phyloP scores from a whole-genome alignment of 1,140 invertebrate species.

The Pinna nobilis region DNA sequence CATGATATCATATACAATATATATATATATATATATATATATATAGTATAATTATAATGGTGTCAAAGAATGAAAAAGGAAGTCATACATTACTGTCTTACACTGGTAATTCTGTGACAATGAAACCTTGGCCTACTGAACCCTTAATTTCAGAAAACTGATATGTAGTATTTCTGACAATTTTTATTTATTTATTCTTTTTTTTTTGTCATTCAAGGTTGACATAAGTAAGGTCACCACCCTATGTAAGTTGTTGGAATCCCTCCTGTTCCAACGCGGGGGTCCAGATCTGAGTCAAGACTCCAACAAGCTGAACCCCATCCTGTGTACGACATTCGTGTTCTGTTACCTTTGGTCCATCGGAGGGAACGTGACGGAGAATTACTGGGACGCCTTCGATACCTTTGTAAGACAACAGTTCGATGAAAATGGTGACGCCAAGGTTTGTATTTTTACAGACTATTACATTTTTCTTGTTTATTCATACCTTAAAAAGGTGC shows the following conservation, averaged over 20 bases:
- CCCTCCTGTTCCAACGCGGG: slow-evolving; percentile 78
- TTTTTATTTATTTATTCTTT: too few species aligned
- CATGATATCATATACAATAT: too few species aligned
- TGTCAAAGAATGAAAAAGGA: too few species aligned
- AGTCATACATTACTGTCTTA: too few species aligned
- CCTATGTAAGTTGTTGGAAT: slow-evolving; percentile 84
- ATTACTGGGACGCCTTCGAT: slow-evolving; percentile 82
- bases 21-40: too few species aligned
- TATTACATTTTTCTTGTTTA: neutral
- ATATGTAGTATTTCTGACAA: too few species aligned
- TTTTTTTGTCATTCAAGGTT: slow-evolving; percentile 78
- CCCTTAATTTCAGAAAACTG: too few species aligned
- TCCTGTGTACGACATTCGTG: slow-evolving; percentile 83
- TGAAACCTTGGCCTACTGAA: neutral
- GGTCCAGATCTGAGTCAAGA: slow-evolving; percentile 76
- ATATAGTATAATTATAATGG: too few species aligned
- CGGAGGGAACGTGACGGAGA: slow-evolving; percentile 86
- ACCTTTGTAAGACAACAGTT: slow-evolving; percentile 82
- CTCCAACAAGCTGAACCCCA: slow-evolving; percentile 73
- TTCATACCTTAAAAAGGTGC: too few species aligned
- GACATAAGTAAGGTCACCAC: slow-evolving; percentile 87
- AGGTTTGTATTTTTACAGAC: slow-evolving; percentile 56
- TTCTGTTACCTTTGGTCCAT: slow-evolving; percentile 88
- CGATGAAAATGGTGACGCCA: slow-evolving; percentile 81
- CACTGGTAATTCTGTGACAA: too few species aligned